phyloP scores from a whole-genome alignment of 2,797 vertebrate species.

The Pseudochaenichthys georgianus region DNA sequence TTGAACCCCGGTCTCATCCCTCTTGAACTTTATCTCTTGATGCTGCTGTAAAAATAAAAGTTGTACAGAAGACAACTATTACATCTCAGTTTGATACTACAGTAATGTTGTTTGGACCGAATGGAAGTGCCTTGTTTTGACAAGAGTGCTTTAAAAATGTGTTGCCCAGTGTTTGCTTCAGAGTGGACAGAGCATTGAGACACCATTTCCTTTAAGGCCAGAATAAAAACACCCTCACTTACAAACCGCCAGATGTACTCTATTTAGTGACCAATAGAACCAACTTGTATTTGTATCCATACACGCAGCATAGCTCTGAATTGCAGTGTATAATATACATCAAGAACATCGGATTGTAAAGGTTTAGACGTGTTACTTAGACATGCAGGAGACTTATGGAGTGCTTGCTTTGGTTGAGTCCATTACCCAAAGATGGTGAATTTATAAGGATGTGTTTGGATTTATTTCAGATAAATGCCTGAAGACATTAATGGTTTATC shows the following conservation, averaged over 20 bases:
- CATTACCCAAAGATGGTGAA: neutral
- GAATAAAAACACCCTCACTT: neutral
- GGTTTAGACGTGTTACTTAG: neutral
- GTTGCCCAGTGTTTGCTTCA: conserved; percentile 12
- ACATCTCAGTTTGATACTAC: conserved; percentile 29
- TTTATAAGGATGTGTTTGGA: neutral
- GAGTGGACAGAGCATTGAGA: neutral
- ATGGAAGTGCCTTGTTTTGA: conserved; percentile 37
- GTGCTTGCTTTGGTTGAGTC: neutral
- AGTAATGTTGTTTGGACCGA: conserved; percentile 13
- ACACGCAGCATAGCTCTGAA: neutral
- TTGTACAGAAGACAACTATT: conserved; percentile 31
- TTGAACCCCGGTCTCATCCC: conserved; percentile 33
- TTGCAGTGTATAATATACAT: neutral
- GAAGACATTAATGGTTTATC: neutral
- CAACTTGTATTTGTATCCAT: neutral
- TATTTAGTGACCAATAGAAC: conserved; percentile 4
- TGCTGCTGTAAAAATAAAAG: conserved; percentile 18
- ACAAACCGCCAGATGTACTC: neutral
- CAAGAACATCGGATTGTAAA: too few relatives aligned
- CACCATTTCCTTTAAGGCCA: neutral
- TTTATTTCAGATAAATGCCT: neutral
- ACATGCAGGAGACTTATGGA: neutral
- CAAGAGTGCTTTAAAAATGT: conserved; percentile 27
- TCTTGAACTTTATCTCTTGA: conserved; percentile 51